A percentile compares a stretch with the other conserved stretches of the same genome.
These are phyloP conservation scores for Apogon talboti DNA, from an alignment of 2,797 vertebrate genomes.

Conservation along the genomic window DNA sequence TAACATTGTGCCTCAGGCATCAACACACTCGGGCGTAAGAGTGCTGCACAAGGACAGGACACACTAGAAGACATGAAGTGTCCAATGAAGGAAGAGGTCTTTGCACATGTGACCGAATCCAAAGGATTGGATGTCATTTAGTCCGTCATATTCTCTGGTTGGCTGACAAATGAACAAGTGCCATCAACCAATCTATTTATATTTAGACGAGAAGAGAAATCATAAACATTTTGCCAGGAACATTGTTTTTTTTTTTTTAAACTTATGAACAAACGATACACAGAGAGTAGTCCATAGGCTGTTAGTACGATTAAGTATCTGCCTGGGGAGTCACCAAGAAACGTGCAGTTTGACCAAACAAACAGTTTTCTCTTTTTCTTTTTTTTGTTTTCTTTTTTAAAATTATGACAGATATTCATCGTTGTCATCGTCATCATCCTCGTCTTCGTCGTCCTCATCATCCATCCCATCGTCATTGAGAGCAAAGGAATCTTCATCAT, in stretches of 20 bases:
- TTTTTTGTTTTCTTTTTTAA: slow-evolving; percentile 43
- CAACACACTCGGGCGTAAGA: slow-evolving; percentile 69
- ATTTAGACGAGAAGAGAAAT: slow-evolving; percentile 83
- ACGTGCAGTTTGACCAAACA: slow-evolving; percentile 87
- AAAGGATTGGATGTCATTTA: slow-evolving; percentile 49
- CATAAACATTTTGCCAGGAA: slow-evolving; percentile 79
- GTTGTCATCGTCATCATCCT: slow-evolving; percentile 88
- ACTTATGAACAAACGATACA: slow-evolving; percentile 93
- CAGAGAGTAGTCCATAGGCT: slow-evolving; percentile 86
- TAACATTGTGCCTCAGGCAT: slow-evolving; percentile 70
- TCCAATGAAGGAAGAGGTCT: slow-evolving; percentile 70
- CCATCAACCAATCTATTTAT: slow-evolving; percentile 64
- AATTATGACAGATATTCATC: slow-evolving; percentile 91
- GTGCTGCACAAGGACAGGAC: slow-evolving; percentile 72
- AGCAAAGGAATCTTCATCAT: slow-evolving; percentile 89
- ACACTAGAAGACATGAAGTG: slow-evolving; percentile 67
- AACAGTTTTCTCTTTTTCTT: slow-evolving; percentile 71
- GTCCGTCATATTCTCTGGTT: slow-evolving; percentile 64
- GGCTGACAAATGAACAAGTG: slow-evolving; percentile 64
- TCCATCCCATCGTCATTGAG: slow-evolving; percentile 83
- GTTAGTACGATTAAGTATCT: slow-evolving; percentile 86
- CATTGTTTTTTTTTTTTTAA: slow-evolving; percentile 73
- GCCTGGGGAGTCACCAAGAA: slow-evolving; percentile 84
- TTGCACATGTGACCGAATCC: slow-evolving; percentile 72
- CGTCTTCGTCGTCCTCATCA: slow-evolving; percentile 75